Conservation (phyloP, 2,888 invertebrate genomes). For the Patella caerulea region DNA sequence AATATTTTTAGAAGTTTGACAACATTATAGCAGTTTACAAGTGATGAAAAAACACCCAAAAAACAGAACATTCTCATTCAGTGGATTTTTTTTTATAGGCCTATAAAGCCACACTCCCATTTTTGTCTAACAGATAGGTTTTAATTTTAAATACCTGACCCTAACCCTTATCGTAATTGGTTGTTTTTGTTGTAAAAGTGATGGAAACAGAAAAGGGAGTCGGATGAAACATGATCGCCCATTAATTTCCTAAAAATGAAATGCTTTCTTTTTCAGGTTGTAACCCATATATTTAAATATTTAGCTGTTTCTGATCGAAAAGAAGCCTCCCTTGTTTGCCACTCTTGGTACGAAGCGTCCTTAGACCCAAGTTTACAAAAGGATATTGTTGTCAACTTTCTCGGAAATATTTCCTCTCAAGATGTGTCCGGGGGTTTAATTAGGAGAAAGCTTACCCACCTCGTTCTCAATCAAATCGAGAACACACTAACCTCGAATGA, state of each 20-base stretch:
- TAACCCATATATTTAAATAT: constrained; percentile 64
- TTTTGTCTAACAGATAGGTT: no score
- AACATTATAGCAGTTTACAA: no score
- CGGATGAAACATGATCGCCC: background rate
- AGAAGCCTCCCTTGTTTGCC: constrained; percentile 79
- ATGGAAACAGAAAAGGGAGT: no score
- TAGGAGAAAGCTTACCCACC: constrained; percentile 51
- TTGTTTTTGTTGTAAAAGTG: no score
- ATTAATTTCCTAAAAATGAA: background rate
- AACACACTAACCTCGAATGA: constrained; percentile 48
- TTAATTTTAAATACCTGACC: no score
- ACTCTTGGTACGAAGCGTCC: constrained; percentile 80
- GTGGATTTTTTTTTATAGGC: no score
- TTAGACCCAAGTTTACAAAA: constrained; percentile 76
- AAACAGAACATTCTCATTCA: no score
- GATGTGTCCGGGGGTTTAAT: constrained; percentile 39
- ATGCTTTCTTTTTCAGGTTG: constrained; percentile 54
- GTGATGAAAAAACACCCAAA: no score
- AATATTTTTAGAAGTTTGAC: no score
- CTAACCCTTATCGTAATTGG: no score
- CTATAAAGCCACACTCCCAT: no score
- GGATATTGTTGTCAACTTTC: constrained; percentile 74
- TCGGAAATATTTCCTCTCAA: constrained; percentile 32
- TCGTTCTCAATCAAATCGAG: constrained; percentile 61
- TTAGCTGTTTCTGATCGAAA: constrained; percentile 77